Conservation (phyloP, 1,140 invertebrate species). For the Heliothis virescens region DNA sequence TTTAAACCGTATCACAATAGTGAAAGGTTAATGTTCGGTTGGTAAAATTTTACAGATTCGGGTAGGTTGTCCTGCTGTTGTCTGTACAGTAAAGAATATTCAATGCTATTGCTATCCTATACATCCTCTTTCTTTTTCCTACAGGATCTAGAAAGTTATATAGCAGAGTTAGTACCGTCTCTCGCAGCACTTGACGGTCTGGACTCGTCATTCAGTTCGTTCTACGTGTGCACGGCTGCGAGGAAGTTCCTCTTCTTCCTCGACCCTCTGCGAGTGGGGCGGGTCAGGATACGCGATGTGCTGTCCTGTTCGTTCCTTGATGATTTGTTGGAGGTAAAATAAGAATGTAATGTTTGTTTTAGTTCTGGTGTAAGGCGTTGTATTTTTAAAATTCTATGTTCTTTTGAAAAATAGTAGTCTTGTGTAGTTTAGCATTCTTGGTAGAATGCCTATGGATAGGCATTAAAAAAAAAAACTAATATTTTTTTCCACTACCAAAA, state of each 20-base stretch:
- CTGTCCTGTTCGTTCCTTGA: constrained; percentile 96
- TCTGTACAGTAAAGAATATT: no score
- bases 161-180: constrained; percentile 96
- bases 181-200: constrained; percentile 95
- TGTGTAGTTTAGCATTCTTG: no score
- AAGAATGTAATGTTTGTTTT: no score
- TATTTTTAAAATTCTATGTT: neutral
- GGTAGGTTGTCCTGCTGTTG: no score
- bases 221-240: constrained; percentile 98
- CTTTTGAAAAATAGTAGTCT: neutral
- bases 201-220: constrained; percentile 97
- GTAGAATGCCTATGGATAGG: no score
- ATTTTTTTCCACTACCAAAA: no score
- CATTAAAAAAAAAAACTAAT: no score
- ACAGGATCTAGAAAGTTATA: constrained; percentile 98
- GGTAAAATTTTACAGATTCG: no score
- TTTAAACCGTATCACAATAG: no score
- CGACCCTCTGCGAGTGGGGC: constrained; percentile 94
- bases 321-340: constrained; percentile 93
- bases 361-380: no score
- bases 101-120: no score
- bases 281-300: constrained; percentile 96
- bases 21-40: no score
- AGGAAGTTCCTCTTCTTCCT: constrained; percentile 98
- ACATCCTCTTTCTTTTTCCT: constrained; percentile 61